Percentiles rank a stretch among this genome's conserved stretches.
phyloP scores from a whole-genome alignment of 2,888 invertebrate genomes.

The Schrankia costaestrigalis region DNA sequence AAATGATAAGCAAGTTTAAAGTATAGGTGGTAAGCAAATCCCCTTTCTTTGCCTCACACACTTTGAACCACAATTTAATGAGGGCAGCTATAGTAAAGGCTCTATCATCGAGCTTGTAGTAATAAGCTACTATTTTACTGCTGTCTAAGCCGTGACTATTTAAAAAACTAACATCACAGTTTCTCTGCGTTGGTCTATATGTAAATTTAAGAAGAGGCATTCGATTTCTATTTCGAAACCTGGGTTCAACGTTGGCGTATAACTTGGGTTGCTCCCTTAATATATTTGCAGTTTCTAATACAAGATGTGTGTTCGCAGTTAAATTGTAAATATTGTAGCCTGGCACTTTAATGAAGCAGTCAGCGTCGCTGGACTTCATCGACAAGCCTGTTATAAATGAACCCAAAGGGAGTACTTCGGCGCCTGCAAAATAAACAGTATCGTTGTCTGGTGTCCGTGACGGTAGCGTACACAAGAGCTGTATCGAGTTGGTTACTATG shows the following conservation, averaged over 20 bases:
- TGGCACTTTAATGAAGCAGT: constrained; percentile 3
- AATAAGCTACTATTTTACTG: constrained; percentile 3
- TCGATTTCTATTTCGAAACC: not conserved
- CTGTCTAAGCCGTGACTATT: not conserved
- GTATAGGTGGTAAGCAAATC: too few species aligned
- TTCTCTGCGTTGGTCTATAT: constrained; percentile 1
- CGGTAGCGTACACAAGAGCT: too few species aligned
- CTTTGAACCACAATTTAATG: constrained; percentile 8
- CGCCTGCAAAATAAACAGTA: too few species aligned
- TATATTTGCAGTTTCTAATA: not conserved
- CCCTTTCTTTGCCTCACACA: too few species aligned
- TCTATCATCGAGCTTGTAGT: constrained; percentile 1
- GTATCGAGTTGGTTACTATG: too few species aligned
- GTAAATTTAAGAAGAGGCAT: constrained; percentile 1
- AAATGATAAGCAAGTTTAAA: too few species aligned
- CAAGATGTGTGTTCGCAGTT: not conserved
- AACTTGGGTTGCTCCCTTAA: not conserved
- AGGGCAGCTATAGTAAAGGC: not conserved
- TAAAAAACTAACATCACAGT: constrained; percentile 4
- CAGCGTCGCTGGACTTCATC: constrained; percentile 4
- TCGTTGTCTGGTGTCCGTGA: too few species aligned
- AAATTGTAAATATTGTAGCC: not conserved
- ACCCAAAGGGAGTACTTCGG: constrained; percentile 2
- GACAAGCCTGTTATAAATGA: constrained; percentile 1
- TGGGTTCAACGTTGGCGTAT: not conserved